These are phyloP conservation scores for Scyliorhinus canicula DNA, from an alignment of 2,797 vertebrate species.

Conservation along the genomic window DNA sequence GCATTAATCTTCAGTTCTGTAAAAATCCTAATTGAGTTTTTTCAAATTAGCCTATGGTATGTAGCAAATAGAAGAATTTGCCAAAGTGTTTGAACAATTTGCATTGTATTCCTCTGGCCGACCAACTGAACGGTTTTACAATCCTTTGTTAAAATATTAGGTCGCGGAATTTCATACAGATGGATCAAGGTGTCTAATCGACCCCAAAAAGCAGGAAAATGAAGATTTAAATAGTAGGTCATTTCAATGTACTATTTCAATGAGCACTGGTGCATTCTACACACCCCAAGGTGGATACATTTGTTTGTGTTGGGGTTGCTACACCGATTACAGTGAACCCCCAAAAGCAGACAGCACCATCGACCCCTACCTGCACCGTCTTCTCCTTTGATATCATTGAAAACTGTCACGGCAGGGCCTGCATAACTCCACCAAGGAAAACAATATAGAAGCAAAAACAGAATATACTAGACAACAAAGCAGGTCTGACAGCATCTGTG, in stretches of 20 bases:
- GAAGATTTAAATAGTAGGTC: not conserved
- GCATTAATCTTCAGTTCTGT: constrained; percentile 44
- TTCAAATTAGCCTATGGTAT: not conserved
- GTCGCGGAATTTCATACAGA: not conserved
- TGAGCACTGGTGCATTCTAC: not conserved
- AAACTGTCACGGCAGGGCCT: no score
- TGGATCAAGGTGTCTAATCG: not conserved
- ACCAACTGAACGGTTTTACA: not conserved
- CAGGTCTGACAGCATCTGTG: no score
- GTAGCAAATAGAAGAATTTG: not conserved
- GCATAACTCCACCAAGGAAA: no score
- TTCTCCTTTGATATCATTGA: no score
- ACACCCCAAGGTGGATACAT: no score
- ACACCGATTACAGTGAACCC: no score
- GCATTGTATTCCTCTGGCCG: no score
- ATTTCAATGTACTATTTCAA: not conserved
- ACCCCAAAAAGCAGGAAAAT: not conserved
- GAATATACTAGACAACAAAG: no score
- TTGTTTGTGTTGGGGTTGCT: no score
- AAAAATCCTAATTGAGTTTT: not conserved
- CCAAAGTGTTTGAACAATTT: not conserved
- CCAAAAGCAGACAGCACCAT: no score
- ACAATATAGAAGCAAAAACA: no score
- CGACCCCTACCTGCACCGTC: no score
- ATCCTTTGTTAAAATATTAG: not conserved